Base-by-base conservation (phyloP, 35 echinoderm and acorn worm species). In the Stichopus chloronotus region DNA sequence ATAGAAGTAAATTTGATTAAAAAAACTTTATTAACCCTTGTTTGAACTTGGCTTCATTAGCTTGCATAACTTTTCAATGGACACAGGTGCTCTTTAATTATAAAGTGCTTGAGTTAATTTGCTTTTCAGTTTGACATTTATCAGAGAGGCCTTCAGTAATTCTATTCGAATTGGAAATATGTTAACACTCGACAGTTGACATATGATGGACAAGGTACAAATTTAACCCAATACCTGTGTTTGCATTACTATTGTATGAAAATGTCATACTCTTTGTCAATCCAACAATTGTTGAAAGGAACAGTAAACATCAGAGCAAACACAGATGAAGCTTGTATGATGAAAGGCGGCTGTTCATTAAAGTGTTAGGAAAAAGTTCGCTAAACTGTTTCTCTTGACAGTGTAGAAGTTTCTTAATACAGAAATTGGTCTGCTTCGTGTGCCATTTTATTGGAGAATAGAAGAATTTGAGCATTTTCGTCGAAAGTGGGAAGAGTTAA, bases 151-250 rank as follows among this genome's bases (percentile, higher is more conserved):
- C 11, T 19, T 43, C 61, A 65, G 11, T 65, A 11, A 19, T 19
- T 65, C 11, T 65, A 11, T 65, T 65, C 9, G 61, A 14, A 65
- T 65, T 65, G 61, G 11, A 11, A 11, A 65, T 43, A 65, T 19
- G 61, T 65, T 65, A 65, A 65, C 61, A 65, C 61, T 65, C 19
- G 61, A 65, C 61, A 65, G 11, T 65, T 19, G 19, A 65, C 61
- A 65, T 65, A 65, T 65, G 61, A 65, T 65, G 61, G 61, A 65
- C 61, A 65, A 65, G 61, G 61, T 65, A 65, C 61, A 65, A 65
- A 65, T 65, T 65, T 65, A 65, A 11, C 11, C 11, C 61, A 65
- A 65, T 65, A 65, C 61, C 61, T 65, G 61, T 65, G 61, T 65
- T 65, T 65, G 61, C 61, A 65, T 19, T 0, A 4, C 61, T 65